phyloP scores from a whole-genome alignment of 2,888 invertebrate genomes.

The Eueremaeus valkanovi region DNA sequence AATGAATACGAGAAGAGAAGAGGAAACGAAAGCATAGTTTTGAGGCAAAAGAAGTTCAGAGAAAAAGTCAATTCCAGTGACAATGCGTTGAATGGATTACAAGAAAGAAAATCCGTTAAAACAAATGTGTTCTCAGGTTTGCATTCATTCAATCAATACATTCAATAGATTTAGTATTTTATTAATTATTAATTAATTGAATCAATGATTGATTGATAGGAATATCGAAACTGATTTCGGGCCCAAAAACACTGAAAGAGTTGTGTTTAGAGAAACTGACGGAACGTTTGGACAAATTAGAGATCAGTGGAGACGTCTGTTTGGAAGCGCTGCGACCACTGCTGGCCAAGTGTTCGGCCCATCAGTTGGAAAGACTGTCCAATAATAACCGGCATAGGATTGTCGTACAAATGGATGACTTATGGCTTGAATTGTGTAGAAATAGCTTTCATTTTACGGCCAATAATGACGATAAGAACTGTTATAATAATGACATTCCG shows the following conservation, averaged over 20 bases:
- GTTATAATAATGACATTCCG: background rate
- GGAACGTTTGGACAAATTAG: background rate
- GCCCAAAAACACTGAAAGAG: background rate
- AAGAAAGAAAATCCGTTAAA: background rate
- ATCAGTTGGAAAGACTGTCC: background rate
- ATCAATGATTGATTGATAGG: background rate
- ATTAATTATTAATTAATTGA: background rate
- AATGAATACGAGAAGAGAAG: too few relatives aligned
- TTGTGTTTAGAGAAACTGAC: background rate
- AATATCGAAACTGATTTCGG: background rate
- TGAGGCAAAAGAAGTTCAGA: too few relatives aligned
- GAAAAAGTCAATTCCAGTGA: background rate
- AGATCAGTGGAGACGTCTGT: background rate
- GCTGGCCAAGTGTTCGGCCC: background rate
- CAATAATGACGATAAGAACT: background rate
- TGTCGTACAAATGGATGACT: background rate
- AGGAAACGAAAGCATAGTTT: too few relatives aligned
- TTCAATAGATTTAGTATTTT: background rate
- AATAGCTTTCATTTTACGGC: background rate
- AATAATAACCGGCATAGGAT: too few relatives aligned
- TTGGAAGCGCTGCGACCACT: background rate
- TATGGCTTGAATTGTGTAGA: background rate
- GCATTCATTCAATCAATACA: background rate
- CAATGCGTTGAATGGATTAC: background rate
- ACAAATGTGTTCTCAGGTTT: slow-evolving; percentile 11